A percentile compares a stretch with the other conserved stretches of the same genome.
phyloP scores from a whole-genome alignment of 53 echinoderm and acorn worm genomes.

The Apostichopus leukothele region DNA sequence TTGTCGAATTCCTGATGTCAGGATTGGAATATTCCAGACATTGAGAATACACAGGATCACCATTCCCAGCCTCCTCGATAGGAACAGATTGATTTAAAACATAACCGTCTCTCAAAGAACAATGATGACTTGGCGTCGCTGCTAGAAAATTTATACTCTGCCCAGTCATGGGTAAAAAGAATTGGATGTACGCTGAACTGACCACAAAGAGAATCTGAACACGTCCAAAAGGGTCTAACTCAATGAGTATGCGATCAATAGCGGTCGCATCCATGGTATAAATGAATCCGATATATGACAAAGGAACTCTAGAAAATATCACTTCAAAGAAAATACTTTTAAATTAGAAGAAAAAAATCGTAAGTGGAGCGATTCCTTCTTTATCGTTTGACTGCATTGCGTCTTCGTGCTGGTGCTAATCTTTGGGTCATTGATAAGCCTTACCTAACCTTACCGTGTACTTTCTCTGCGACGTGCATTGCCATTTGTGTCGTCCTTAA shows the following conservation, averaged over 20 bases:
- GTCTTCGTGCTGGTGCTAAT: too few species aligned
- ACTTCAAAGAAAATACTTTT: too few species aligned
- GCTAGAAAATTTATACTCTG: constrained; percentile 71
- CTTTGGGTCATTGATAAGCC: too few species aligned
- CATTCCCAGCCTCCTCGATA: constrained; percentile 24
- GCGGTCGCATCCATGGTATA: neutral
- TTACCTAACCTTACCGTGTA: too few species aligned
- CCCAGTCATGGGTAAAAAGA: constrained; percentile 8
- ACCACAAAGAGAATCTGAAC: neutral
- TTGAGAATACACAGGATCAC: constrained; percentile 42
- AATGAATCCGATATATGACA: too few species aligned
- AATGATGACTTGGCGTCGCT: constrained; percentile 68
- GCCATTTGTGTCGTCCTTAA: too few species aligned
- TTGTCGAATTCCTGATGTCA: constrained; percentile 54
- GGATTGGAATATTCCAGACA: constrained; percentile 63
- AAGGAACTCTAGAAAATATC: too few species aligned
- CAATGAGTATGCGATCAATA: constrained; percentile 10
- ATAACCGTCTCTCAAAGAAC: constrained; percentile 26
- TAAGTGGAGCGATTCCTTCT: too few species aligned
- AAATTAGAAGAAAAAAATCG: too few species aligned
- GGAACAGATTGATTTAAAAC: neutral
- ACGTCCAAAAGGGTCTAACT: constrained; percentile 12
- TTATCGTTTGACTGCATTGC: too few species aligned
- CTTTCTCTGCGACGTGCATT: too few species aligned
- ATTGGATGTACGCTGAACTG: constrained; percentile 13